Evolutionary conservation across 2,797 vertebrate genomes (phyloP).

Genomic region (Lophotriccus pileatus): DNA sequence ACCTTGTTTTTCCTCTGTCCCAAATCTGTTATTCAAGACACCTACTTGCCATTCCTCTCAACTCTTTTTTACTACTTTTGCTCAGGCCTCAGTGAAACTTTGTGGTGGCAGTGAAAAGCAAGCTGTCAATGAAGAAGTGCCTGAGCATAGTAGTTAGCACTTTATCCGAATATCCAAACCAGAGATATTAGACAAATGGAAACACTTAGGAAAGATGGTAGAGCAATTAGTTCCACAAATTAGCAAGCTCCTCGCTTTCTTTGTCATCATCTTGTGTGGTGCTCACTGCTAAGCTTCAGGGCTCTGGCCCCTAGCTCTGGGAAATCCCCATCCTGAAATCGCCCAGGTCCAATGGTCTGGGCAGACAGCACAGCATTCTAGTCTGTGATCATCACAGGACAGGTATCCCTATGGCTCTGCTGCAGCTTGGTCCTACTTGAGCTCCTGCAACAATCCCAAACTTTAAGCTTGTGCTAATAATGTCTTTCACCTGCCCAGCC

Average conservation of each 20-base stretch:
- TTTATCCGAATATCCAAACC: neutral
- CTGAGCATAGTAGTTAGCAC: neutral
- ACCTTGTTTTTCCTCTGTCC: neutral
- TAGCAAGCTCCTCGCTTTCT: neutral
- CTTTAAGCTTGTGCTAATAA: no score
- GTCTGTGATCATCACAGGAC: neutral
- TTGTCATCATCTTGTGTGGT: neutral
- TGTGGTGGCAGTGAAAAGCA: neutral
- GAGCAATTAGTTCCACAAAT: neutral
- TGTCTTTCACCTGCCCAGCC: neutral
- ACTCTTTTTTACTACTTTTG: neutral
- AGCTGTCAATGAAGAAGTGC: neutral
- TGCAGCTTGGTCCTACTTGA: neutral
- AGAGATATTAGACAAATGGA: neutral
- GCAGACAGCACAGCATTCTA: neutral
- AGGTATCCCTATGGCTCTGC: neutral
- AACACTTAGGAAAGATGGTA: neutral
- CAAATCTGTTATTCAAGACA: neutral
- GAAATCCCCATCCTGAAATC: neutral
- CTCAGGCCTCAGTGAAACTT: neutral
- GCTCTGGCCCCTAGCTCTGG: neutral
- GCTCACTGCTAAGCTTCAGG: neutral
- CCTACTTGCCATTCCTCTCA: neutral
- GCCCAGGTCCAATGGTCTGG: neutral
- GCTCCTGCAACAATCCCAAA: neutral